Base-by-base conservation (phyloP, 2,888 invertebrate species). In the Spisula subtruncata region DNA sequence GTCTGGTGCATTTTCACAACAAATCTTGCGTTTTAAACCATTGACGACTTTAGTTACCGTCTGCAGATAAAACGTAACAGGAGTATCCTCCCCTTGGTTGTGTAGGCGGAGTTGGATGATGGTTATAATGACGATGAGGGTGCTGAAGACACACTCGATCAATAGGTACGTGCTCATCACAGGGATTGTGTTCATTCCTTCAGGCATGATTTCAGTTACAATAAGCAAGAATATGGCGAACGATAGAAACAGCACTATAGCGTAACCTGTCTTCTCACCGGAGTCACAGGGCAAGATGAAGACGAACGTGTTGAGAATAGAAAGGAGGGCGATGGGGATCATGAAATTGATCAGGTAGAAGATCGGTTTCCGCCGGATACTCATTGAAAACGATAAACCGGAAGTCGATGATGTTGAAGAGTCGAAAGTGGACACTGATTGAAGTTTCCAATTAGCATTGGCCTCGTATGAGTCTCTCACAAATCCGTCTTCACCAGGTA, bases 141-240 rank as follows among this genome's bases (percentile, higher is more conserved):
- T 91, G 66, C 92, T 92, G 60, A 92, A 66, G 25, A 91, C 80
- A 48, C 91, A 92, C 51, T 91, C 89, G 0, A 90, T 79, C n/a
- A 92, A 82, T 12, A 92, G 87, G 79, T 92, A 92, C 0, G 81
- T 91, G 41, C 91, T 92, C 66, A 92, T 85, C 5, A 92, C 85
- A 0, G 92, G 91, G n/a, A 92, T 83, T 0, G 89, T 88, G n/a
- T 88, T 91, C 92, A 92, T 91, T 32, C 92, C 92, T 66, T 91
- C 92, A 6, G 92, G 92, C 92, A 92, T 92, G n/a, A 92, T 89
- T n/a, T 91, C 92, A 0, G 92, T 92, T n/a, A 92, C 90, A 25
- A 92, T 89, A 41, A 92, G 75, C 81, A 92, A 80, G 81, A 92
- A 92, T 29, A 92, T 90, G n/a, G 91, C 91, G 80, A 92, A 92